phyloP scores from a whole-genome alignment of 2,113 vertebrate species.

The Esox niger region DNA sequence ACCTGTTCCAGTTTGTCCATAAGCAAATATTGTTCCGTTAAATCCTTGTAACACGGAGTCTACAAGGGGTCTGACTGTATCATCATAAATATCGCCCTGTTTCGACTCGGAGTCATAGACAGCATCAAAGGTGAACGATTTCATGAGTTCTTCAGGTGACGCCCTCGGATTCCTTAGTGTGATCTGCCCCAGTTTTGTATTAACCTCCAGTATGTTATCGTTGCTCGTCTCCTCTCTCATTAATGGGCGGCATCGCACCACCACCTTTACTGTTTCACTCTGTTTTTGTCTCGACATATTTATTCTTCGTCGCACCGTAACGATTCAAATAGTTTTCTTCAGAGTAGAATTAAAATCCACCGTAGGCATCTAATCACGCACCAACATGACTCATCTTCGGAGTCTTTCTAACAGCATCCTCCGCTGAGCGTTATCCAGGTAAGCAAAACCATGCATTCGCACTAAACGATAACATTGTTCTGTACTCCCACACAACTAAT shows the following conservation, averaged over 20 bases:
- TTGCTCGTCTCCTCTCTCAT: slow-evolving; percentile 72
- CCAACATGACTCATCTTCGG: neutral
- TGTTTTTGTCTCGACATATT: slow-evolving; percentile 72
- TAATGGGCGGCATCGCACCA: slow-evolving; percentile 90
- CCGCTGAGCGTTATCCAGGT: neutral
- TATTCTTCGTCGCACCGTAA: neutral
- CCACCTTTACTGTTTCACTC: slow-evolving; percentile 89
- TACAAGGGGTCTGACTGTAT: slow-evolving; percentile 88
- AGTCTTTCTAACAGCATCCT: neutral
- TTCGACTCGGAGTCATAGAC: slow-evolving; percentile 86
- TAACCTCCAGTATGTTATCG: slow-evolving; percentile 82
- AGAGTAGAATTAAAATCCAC: slow-evolving; percentile 7
- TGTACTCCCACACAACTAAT: slow-evolving; percentile 10
- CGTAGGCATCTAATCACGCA: neutral
- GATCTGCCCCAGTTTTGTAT: slow-evolving; percentile 90
- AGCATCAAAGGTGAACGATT: slow-evolving; percentile 92
- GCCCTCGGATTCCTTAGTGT: slow-evolving; percentile 83
- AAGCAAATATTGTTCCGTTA: slow-evolving; percentile 92
- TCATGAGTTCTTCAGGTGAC: slow-evolving; percentile 80
- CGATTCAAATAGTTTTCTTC: neutral
- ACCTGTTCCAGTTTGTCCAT: slow-evolving; percentile 93
- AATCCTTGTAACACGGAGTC: slow-evolving; percentile 90
- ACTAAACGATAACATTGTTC: neutral
- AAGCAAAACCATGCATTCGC: neutral
- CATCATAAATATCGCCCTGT: slow-evolving; percentile 89